Conservation (phyloP, 2,797 vertebrate genomes). For the Cuniculus paca region DNA sequence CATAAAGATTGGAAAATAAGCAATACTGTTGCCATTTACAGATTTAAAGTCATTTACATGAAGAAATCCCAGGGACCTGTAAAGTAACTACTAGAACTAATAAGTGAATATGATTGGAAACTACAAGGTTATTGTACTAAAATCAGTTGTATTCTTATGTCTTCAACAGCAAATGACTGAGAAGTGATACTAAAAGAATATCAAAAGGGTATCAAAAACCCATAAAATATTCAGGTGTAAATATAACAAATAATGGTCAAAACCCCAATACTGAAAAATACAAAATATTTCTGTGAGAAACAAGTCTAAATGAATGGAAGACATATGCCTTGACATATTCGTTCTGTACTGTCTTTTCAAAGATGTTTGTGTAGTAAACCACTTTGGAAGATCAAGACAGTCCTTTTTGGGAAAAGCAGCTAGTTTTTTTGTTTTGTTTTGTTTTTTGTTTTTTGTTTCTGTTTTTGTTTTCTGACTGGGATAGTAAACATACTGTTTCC, state of each 20-base stretch:
- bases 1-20: background rate
- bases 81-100: background rate
- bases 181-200: background rate
- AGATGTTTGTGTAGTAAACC: background rate
- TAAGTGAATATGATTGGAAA: background rate
- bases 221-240: constrained; percentile 15
- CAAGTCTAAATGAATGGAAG: background rate
- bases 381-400: background rate
- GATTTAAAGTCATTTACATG: background rate
- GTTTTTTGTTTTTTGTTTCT: too few species aligned
- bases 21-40: background rate
- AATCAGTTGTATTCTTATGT: background rate
- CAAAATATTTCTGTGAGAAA: background rate
- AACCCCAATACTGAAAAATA: background rate
- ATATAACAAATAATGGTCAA: background rate
- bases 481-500: background rate
- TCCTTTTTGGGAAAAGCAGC: background rate
- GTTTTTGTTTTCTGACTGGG: background rate
- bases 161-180: background rate
- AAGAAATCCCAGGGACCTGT: background rate
- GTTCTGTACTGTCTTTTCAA: background rate
- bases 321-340: background rate
- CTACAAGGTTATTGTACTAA: background rate
- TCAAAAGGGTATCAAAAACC: background rate
- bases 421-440: background rate